Evolutionary conservation across 2,113 vertebrate genomes (phyloP), one percentile per base, ranked within the genome.

Genomic region (Triplophysa dalaica): DNA sequence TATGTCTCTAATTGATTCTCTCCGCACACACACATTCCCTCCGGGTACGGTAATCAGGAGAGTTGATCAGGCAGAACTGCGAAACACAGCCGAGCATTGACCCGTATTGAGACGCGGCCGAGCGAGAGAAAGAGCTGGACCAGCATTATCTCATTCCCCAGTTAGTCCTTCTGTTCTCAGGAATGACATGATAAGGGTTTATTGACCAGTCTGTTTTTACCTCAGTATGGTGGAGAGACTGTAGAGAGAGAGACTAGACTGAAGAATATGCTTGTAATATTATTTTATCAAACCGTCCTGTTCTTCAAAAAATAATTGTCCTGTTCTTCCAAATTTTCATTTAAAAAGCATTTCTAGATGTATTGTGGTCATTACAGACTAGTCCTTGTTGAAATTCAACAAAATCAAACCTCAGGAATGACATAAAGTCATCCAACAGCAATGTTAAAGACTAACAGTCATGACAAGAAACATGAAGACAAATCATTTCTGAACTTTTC

Each of bases 1-100:
- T n/a, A 33, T 60, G 48, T 38, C 8, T 58, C 11, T 76, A 75
- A 85, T 78, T 74, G 66, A 76, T 85, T 86, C 72, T 81, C 70
- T 62, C 43, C 17, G n/a, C 63, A 38, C 16, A 50, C 70, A 21
- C 13, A 45, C 21, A 26, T 65, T 29, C 73, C 70, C 70, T 61
- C 24, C 21, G 67, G 64, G 33, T 69, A 26, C 11, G 48, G 60
- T 79, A 80, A 83, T 85, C 81, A 66, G 78, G 52, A 17, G 48
- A 82, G 75, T 81, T 45, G 50, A 78, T 83, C 78, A 80, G 70
- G 74, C 78, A 70, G 54, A 80, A 68, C 73, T 19, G 38, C 43
- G 56, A 52, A 82, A 67, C 66, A 65, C 14, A 38, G 72, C 29
- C 43, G 73, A 77, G 24, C 24, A 21, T 16, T 79, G 65, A 70